Conservation (phyloP, 1,140 invertebrate species). For the Plectrocnemia conspersa region DNA sequence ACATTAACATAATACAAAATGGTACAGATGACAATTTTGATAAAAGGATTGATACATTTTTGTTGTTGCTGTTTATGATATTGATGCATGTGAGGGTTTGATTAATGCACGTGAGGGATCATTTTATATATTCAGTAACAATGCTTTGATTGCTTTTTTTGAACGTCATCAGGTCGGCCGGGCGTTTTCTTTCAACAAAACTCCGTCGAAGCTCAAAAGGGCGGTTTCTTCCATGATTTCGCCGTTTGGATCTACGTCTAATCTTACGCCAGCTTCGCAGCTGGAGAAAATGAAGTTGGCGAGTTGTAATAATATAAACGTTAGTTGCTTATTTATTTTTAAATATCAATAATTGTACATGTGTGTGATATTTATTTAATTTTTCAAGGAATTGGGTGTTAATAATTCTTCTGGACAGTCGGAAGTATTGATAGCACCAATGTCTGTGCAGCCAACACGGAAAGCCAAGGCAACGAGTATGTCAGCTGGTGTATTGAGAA, state of each 20-base stretch:
- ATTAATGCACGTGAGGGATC: no score
- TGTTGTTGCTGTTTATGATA: no score
- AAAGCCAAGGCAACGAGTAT: slow-evolving; percentile 59
- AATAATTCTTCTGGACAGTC: slow-evolving; percentile 53
- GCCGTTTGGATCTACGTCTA: slow-evolving; percentile 76
- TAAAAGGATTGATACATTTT: no score
- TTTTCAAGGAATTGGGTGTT: slow-evolving; percentile 59
- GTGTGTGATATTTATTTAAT: slow-evolving; percentile 8
- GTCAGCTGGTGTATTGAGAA: slow-evolving; percentile 41
- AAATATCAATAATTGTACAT: neutral
- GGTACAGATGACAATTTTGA: no score
- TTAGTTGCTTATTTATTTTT: slow-evolving; percentile 49
- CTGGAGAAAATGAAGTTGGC: slow-evolving; percentile 77
- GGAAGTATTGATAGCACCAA: slow-evolving; percentile 65
- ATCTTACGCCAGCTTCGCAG: slow-evolving; percentile 67
- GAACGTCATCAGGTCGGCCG: slow-evolving; percentile 62
- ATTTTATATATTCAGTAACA: slow-evolving; percentile 10
- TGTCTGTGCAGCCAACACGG: slow-evolving; percentile 75
- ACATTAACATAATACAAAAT: no score
- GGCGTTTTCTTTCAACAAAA: slow-evolving; percentile 92
- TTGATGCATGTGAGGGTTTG: no score
- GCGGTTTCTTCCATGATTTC: slow-evolving; percentile 91
- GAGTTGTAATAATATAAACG: slow-evolving; percentile 79
- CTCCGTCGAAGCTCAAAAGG: slow-evolving; percentile 86
- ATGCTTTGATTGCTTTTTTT: slow-evolving; percentile 2